Evolutionary conservation across 2,888 invertebrate species (phyloP), one percentile per base, ranked within the genome.

Genomic region (Altica lythri): DNA sequence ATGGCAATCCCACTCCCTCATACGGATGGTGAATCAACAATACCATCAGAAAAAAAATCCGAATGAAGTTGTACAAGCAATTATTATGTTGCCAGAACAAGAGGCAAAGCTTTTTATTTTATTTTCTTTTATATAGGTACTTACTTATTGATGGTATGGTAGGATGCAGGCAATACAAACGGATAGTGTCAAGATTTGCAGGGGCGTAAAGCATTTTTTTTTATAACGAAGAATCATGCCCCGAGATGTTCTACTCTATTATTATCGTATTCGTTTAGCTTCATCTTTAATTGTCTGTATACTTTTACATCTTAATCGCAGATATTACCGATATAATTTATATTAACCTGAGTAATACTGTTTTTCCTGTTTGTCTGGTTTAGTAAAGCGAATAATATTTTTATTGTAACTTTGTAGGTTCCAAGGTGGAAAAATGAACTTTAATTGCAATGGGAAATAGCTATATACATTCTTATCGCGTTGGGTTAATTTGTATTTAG

Each of bases 211-310:
- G 56, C 60, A 61, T 67, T 66, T 68, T n/a, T n/a, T n/a, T 66
- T 65, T 62, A 63, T 53, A 51, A 54, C 55, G 52, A 51, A 56
- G 59, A 62, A 55, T 60, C 59, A 60, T 64, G 71, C 69, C 68
- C 59, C 57, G 62, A 65, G 70, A 61, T 53, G 60, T 63, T 56
- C 54, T 59, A 67, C 60, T 62, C 62, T 71, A 63, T 71, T 68
- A 71, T 71, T 70, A 71, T 70, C 71, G 63, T 63, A 66, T 68
- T 68, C 69, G 68, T 64, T 61, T 64, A 67, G 58, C 64, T 62
- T 63, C 67, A 47, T 60, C 57, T 55, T 63, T 68, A 68, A 68
- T 68, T 67, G 66, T 62, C 56, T 64, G 63, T 65, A 64, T 64
- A 58, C 59, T 60, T 65, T 63, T 66, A 68, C 65, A 65, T 64